Evolutionary conservation across 1,140 invertebrate species (phyloP).

Genomic region (Bombus soroeensis): DNA sequence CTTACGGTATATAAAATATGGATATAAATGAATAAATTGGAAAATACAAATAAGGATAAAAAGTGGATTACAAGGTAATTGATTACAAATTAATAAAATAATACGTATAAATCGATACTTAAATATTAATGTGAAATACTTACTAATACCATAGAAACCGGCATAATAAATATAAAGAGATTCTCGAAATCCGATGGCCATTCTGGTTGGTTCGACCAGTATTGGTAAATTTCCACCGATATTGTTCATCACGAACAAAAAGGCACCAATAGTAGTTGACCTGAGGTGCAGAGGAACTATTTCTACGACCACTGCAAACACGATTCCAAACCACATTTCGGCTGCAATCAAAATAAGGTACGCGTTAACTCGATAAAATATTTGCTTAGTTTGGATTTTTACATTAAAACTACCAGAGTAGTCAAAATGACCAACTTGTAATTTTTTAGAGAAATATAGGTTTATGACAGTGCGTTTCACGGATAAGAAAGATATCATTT

Average conservation of each 20-base stretch:
- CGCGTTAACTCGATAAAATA: not conserved
- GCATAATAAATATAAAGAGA: conserved; percentile 94
- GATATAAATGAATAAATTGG: too few species aligned
- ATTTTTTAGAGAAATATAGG: too few species aligned
- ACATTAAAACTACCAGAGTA: not conserved
- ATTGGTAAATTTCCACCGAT: conserved; percentile 96
- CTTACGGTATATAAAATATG: too few species aligned
- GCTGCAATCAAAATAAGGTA: conserved; percentile 83
- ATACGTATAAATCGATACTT: not conserved
- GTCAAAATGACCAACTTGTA: too few species aligned
- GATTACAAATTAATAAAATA: not conserved
- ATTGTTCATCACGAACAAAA: conserved; percentile 96
- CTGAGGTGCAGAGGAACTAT: conserved; percentile 91
- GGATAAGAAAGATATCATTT: too few species aligned
- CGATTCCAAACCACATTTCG: conserved; percentile 96
- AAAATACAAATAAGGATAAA: not conserved
- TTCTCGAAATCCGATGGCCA: conserved; percentile 90
- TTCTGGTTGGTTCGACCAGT: conserved; percentile 91
- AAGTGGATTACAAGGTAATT: not conserved
- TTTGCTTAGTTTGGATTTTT: not conserved
- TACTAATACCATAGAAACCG: conserved; percentile 92
- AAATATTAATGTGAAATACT: conserved; percentile 75
- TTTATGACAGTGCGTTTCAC: too few species aligned
- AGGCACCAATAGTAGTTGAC: conserved; percentile 92
- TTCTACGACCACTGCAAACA: conserved; percentile 94